Evolutionary conservation across 2,888 invertebrate species (phyloP).

Genomic region (Acanthococcus lagerstroemiae): DNA sequence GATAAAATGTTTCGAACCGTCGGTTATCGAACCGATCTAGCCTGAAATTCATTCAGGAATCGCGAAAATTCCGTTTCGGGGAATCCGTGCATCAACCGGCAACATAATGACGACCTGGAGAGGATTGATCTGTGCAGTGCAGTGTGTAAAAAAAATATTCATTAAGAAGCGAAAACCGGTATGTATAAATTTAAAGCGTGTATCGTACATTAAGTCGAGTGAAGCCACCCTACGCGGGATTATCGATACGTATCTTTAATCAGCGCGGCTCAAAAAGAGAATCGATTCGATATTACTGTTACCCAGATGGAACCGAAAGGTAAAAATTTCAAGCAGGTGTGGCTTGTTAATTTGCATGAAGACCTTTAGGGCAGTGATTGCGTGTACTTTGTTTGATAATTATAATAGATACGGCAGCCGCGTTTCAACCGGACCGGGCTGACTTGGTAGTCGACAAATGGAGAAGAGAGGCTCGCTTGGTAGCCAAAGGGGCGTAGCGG

Average conservation of each 20-base stretch:
- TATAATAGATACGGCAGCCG: conserved; percentile 29
- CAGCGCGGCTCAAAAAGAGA: neutral
- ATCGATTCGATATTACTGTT: neutral
- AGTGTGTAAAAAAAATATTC: conserved; percentile 9
- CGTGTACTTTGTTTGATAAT: conserved; percentile 30
- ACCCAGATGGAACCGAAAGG: conserved; percentile 3
- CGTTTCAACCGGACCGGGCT: conserved; percentile 14
- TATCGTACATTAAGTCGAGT: conserved; percentile 5
- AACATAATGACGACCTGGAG: too few relatives aligned
- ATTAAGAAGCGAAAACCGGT: conserved; percentile 1
- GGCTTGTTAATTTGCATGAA: conserved; percentile 30
- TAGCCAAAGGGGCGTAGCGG: conserved; percentile 29
- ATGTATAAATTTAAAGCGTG: conserved; percentile 10
- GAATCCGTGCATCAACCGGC: too few relatives aligned
- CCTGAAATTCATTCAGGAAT: too few relatives aligned
- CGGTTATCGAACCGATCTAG: too few relatives aligned
- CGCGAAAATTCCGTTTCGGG: too few relatives aligned
- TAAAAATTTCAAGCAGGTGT: conserved; percentile 30
- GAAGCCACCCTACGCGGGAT: conserved; percentile 18
- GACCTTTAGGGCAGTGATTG: conserved; percentile 27
- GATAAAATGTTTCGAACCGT: too few relatives aligned
- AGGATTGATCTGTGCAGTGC: too few relatives aligned
- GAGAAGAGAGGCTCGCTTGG: conserved; percentile 17
- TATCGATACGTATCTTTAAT: conserved; percentile 14
- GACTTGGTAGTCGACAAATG: conserved; percentile 24